Base-by-base conservation (phyloP, 2,797 vertebrate species). In the Chloroceryle inda region DNA sequence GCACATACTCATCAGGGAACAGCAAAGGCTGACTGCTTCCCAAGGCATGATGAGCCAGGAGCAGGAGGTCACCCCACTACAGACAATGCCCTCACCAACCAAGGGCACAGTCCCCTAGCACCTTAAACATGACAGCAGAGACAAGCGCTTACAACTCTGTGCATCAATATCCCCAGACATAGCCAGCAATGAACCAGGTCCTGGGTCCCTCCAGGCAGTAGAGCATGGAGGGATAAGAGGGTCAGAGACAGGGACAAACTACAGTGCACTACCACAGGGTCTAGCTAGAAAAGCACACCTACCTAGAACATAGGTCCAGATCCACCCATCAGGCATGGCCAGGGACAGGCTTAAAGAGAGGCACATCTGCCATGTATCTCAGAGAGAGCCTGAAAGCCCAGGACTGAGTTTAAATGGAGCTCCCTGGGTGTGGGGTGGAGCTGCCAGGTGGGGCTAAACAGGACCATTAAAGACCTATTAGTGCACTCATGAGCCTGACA, bases 311-410 rank as follows among this genome's bases (percentile, higher is more conserved):
- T 1, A 53, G 16, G 6, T 33, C 64, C 58, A 18, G 24, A 6
- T 22, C 31, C 27, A 7, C 4, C 10, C n/a, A 27, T 31, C 27
- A 38, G 16, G 5, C 22, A 37, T 3, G 11, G 4, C 15, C 9
- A 18, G 16, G 50, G 18, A 3, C 17, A 42, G 10, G 3, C 49
- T 27, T 5, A 8, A 24, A 26, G 5, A 6, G 9, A 29, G 5
- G 3, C 14, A 13, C 24, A n/a, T 1, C 19, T 37, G 12, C 13
- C 19, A 4, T 0, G 0, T 0, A 26, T 11, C 13, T 42, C 18
- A 26, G 12, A 13, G 5, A 9, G 23, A 67, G 14, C 17, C 21
- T 1, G 8, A 47, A 9, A 0, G 4, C 10, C 6, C 8, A 29
- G 33, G 9, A 6, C 29, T 23, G 37, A 79, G 26, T 26, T 68